phyloP scores from a whole-genome alignment of 2,797 vertebrate genomes.

The Dipus sagitta region DNA sequence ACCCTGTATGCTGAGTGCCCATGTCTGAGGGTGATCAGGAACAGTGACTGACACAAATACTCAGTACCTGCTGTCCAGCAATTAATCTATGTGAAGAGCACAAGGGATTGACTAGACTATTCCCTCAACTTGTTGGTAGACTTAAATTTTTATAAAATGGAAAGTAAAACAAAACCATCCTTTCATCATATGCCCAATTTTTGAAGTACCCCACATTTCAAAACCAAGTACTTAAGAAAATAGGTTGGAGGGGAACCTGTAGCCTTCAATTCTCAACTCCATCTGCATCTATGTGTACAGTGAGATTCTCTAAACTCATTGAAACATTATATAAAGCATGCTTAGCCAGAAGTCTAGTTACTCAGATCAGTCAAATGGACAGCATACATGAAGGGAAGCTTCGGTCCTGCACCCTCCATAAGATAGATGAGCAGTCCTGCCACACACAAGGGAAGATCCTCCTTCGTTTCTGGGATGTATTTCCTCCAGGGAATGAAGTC shows the following conservation, averaged over 20 bases:
- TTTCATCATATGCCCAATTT: background rate
- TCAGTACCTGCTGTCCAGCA: background rate
- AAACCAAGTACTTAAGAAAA: slow-evolving; percentile 1
- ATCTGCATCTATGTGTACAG: background rate
- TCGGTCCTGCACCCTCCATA: slow-evolving; percentile 15
- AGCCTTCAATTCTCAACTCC: background rate
- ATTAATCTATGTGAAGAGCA: background rate
- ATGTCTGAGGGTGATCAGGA: background rate
- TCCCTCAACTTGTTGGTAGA: background rate
- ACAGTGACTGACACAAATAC: accelerated
- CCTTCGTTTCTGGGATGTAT: background rate
- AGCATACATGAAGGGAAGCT: background rate
- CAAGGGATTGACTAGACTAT: background rate
- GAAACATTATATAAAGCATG: slow-evolving; percentile 35
- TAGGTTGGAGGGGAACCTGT: background rate
- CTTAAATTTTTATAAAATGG: background rate
- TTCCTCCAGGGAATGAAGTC: slow-evolving; percentile 19
- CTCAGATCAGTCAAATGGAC: slow-evolving; percentile 34
- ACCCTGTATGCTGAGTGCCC: background rate
- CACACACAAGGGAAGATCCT: background rate
- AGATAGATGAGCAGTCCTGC: background rate
- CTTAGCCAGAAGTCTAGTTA: slow-evolving; percentile 45
- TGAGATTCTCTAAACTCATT: slow-evolving; percentile 34
- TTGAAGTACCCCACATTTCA: background rate
- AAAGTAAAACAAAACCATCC: background rate